Evolutionary conservation across 1,140 invertebrate genomes (phyloP).

Genomic region (Parasteatoda tepidariorum): DNA sequence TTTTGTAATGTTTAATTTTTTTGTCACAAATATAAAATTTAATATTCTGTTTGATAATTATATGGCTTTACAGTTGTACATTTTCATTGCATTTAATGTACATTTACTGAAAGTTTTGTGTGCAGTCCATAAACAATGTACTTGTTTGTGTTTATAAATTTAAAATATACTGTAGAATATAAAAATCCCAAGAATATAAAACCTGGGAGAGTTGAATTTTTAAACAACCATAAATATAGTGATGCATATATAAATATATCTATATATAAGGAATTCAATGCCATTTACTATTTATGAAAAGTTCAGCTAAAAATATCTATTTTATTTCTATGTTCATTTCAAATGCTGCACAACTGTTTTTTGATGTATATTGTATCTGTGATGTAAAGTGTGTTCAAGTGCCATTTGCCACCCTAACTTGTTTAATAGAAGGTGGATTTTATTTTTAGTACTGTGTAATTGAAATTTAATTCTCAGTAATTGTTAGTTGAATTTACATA

Average conservation of each 20-base stretch:
- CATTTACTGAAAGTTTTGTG: too few relatives aligned
- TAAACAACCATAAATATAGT: constrained; percentile 22
- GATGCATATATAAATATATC: constrained; percentile 28
- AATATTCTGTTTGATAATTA: too few relatives aligned
- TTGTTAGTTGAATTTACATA: too few relatives aligned
- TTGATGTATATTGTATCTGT: constrained; percentile 57
- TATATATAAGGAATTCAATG: constrained; percentile 34
- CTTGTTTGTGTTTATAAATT: neutral
- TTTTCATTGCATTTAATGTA: too few relatives aligned
- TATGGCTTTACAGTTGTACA: too few relatives aligned
- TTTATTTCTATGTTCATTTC: constrained; percentile 53
- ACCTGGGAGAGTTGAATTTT: constrained; percentile 31
- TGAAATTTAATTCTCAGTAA: too few relatives aligned
- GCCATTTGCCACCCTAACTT: constrained; percentile 55
- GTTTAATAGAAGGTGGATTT: constrained; percentile 45
- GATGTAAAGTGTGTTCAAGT: constrained; percentile 59
- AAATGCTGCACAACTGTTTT: constrained; percentile 54
- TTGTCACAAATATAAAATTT: too few relatives aligned
- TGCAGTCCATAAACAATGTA: constrained; percentile 32
- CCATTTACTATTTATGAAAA: constrained; percentile 54
- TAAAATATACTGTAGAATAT: constrained; percentile 3
- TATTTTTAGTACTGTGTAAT: constrained; percentile 34
- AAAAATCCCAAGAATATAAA: neutral
- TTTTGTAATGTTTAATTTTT: too few relatives aligned
- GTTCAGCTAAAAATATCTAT: constrained; percentile 41